A percentile compares a stretch with the other conserved stretches of the same genome.
Conservation (phyloP, 2,888 invertebrate genomes). For the Chrysolina oricalcia region DNA sequence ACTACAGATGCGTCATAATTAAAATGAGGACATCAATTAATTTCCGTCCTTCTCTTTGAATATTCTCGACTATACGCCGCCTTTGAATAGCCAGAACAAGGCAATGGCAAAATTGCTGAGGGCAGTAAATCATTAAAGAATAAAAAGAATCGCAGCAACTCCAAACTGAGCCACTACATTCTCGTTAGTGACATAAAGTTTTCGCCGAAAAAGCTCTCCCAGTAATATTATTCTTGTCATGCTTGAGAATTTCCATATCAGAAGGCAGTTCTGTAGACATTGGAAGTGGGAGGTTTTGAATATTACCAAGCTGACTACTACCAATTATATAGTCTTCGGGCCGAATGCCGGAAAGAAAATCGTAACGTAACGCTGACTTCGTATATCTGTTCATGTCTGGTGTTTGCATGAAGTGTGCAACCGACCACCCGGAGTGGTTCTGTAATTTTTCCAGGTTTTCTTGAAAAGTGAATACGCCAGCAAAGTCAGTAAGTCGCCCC, state of each 20-base stretch:
- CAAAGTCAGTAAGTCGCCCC: too few species aligned
- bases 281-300: background rate
- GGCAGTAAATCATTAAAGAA: constrained; percentile 16
- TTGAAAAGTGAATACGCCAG: too few species aligned
- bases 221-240: constrained; percentile 20
- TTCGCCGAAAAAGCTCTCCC: constrained; percentile 11
- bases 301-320: too few species aligned
- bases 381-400: too few species aligned
- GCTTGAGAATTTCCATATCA: constrained; percentile 5
- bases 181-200: constrained; percentile 6
- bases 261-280: constrained; percentile 1
- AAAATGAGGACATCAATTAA: too few species aligned
- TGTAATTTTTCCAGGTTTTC: too few species aligned
- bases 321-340: too few species aligned
- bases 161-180: constrained; percentile 17
- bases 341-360: too few species aligned
- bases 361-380: too few species aligned
- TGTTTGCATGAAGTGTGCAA: too few species aligned
- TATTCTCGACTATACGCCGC: background rate
- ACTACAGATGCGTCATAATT: too few species aligned
- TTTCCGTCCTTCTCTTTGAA: background rate
- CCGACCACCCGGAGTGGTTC: too few species aligned
- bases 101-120: constrained; percentile 3
- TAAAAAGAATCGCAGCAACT: background rate
- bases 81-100: background rate